Evolutionary conservation across 2,888 invertebrate genomes (phyloP).

Genomic region (Stenurella melanura): DNA sequence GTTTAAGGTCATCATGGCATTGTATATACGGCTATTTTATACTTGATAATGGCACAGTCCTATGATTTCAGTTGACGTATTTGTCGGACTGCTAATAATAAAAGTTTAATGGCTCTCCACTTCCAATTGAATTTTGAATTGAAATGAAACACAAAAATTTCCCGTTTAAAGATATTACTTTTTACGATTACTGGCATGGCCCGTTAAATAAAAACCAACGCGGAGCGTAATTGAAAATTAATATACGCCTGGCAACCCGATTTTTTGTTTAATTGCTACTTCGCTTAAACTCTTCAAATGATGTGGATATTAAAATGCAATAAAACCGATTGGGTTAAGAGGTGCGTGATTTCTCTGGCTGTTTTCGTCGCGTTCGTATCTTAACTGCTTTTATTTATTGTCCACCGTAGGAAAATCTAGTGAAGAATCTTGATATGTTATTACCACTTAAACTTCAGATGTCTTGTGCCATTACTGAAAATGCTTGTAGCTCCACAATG

Average conservation of each 20-base stretch:
- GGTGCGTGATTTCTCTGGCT: neutral
- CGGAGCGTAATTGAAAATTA: conserved; percentile 20
- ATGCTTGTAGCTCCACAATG: too few species aligned
- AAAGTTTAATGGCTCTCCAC: conserved; percentile 23
- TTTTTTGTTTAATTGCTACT: conserved; percentile 7
- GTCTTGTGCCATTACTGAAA: too few species aligned
- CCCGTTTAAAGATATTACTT: conserved; percentile 19
- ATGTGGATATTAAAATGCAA: neutral
- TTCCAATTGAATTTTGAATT: neutral
- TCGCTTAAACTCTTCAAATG: conserved; percentile 5
- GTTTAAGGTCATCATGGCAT: too few species aligned
- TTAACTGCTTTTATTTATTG: neutral
- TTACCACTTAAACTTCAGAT: neutral
- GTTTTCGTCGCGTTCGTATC: neutral
- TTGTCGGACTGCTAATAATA: neutral
- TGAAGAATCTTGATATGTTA: neutral
- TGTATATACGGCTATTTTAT: too few species aligned
- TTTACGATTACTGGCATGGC: neutral
- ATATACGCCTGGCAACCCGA: neutral
- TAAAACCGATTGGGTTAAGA: neutral
- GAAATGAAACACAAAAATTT: neutral
- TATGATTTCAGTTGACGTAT: neutral
- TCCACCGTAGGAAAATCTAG: neutral
- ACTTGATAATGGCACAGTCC: neutral
- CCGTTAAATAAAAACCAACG: neutral